phyloP scores from a whole-genome alignment of 2,888 invertebrate genomes.

The Dasypogon diadema region DNA sequence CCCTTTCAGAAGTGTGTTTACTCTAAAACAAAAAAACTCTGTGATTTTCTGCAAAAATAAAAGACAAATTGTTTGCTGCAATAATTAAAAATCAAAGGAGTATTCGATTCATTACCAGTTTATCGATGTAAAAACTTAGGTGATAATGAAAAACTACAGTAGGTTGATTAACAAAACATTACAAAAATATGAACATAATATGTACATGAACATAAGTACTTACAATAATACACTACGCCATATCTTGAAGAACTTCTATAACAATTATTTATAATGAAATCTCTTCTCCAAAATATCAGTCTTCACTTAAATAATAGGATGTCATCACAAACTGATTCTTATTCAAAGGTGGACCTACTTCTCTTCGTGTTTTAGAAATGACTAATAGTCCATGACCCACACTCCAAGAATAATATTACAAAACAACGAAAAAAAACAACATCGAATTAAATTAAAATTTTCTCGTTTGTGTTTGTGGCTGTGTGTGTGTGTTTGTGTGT shows the following conservation, averaged over 20 bases:
- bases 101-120: neutral
- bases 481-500: no score
- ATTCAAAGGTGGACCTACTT: conserved; percentile 36
- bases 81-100: conserved; percentile 5
- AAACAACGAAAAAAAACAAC: no score
- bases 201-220: conserved; percentile 45
- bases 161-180: conserved; percentile 47
- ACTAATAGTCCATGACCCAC: conserved; percentile 38
- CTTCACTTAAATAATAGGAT: conserved; percentile 48
- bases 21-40: neutral
- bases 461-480: no score
- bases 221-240: conserved; percentile 43
- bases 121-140: conserved; percentile 39
- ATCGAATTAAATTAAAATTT: no score
- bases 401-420: conserved; percentile 21
- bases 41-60: neutral
- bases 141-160: conserved; percentile 42
- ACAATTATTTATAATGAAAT: conserved; percentile 45
- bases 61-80: neutral
- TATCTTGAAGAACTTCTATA: conserved; percentile 42
- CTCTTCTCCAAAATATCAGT: conserved; percentile 47
- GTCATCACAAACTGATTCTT: conserved; percentile 47
- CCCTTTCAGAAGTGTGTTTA: no score
- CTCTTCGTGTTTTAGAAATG: conserved; percentile 14
- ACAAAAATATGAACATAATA: conserved; percentile 46